Percentiles rank a stretch among this genome's conserved stretches.
Conservation (phyloP, 2,888 invertebrate genomes). For the Agonopterix heracliana region DNA sequence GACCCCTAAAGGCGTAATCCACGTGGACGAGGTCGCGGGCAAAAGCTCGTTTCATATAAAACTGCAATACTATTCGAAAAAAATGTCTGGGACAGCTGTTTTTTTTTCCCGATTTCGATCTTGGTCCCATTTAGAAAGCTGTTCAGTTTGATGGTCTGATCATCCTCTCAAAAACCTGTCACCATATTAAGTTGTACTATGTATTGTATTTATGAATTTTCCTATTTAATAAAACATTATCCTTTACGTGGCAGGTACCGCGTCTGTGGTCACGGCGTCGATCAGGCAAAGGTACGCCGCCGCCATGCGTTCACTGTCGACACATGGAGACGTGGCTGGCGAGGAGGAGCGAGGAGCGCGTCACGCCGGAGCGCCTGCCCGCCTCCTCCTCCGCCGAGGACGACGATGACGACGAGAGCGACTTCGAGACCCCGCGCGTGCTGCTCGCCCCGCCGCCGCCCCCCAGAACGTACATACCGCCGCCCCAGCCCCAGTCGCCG, state of each 20-base stretch:
- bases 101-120: no score
- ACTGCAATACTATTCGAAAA: no score
- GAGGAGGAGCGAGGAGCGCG: constrained; percentile 61
- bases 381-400: constrained; percentile 64
- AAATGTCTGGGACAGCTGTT: no score
- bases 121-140: no score
- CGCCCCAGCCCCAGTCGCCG: constrained; percentile 57
- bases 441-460: constrained; percentile 78
- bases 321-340: constrained; percentile 85
- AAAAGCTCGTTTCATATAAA: no score
- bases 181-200: no score
- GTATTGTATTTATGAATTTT: no score
- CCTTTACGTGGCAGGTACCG: constrained; percentile 65
- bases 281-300: constrained; percentile 79
- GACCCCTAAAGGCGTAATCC: no score
- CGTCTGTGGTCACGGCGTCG: constrained; percentile 79
- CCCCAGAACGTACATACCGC: constrained; percentile 46
- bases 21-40: no score
- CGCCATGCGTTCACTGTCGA: constrained; percentile 85
- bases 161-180: no score
- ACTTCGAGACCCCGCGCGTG: constrained; percentile 72
- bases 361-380: constrained; percentile 52
- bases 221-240: not conserved
- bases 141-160: no score
- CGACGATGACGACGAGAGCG: constrained; percentile 68